Conservation (phyloP, 2,888 invertebrate genomes). For the Plebejus melissa region DNA sequence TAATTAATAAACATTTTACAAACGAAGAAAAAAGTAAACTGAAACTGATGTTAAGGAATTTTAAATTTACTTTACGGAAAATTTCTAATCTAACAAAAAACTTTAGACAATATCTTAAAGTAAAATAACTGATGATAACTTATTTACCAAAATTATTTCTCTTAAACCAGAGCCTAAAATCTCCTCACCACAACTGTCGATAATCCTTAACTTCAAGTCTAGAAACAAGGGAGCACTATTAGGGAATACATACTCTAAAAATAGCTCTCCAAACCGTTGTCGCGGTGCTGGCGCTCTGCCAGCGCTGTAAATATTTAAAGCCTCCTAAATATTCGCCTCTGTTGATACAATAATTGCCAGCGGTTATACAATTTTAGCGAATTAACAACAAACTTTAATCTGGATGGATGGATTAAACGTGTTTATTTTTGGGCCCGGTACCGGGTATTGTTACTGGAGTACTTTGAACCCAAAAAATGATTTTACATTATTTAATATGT, state of each 20-base stretch:
- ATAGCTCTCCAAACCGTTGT: background rate
- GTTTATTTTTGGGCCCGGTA: background rate
- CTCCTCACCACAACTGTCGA: background rate
- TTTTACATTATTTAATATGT: background rate
- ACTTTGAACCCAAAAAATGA: background rate
- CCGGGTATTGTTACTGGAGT: background rate
- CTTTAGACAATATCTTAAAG: too few relatives aligned
- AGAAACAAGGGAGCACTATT: background rate
- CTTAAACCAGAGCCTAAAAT: background rate
- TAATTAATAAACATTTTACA: too few relatives aligned
- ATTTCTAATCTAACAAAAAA: too few relatives aligned
- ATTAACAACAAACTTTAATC: constrained; percentile 19
- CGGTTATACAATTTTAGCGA: constrained; percentile 9
- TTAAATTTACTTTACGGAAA: too few relatives aligned
- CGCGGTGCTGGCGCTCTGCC: background rate
- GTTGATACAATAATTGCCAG: constrained; percentile 21
- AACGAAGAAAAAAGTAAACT: too few relatives aligned
- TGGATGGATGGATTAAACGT: background rate
- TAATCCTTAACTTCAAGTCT: background rate
- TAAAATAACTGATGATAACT: too few relatives aligned
- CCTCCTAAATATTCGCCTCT: constrained; percentile 18
- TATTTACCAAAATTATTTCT: background rate
- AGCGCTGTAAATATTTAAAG: constrained; percentile 13
- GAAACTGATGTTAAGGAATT: too few relatives aligned
- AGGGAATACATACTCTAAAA: constrained; percentile 12